Evolutionary conservation across 2,113 vertebrate genomes (phyloP).

Genomic region (Phainopepla nitens): DNA sequence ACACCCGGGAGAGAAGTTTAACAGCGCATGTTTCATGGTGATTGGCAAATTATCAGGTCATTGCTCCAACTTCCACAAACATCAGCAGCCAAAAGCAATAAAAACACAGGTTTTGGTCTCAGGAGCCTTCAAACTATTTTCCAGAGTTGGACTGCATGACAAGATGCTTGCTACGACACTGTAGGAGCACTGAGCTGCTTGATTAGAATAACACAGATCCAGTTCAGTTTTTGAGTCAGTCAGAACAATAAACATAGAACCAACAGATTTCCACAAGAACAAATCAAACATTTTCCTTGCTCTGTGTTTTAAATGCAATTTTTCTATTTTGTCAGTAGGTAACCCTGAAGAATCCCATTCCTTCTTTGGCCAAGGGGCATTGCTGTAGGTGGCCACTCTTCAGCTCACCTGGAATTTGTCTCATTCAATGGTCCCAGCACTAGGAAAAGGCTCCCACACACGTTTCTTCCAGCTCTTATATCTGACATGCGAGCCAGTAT

Average conservation of each 20-base stretch:
- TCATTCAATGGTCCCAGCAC: neutral
- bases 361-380: neutral
- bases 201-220: constrained; percentile 41
- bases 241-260: constrained; percentile 25
- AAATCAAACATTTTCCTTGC: neutral
- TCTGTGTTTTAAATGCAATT: neutral
- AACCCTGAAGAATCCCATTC: neutral
- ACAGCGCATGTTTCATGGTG: constrained; percentile 33
- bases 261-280: neutral
- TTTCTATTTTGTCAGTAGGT: neutral
- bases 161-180: neutral
- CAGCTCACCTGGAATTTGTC: neutral
- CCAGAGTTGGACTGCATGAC: constrained; percentile 37
- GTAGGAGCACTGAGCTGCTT: constrained; percentile 42
- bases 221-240: neutral
- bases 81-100: constrained; percentile 59
- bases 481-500: neutral
- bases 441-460: neutral
- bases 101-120: constrained; percentile 63
- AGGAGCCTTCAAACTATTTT: constrained; percentile 56
- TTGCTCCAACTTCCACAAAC: constrained; percentile 57
- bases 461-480: neutral
- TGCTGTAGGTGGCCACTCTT: rapidly evolving
- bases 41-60: constrained; percentile 68
- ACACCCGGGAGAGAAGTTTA: neutral